These are phyloP conservation scores for Lutra lutra DNA, from an alignment of 2,797 vertebrate species.

Conservation along the genomic window DNA sequence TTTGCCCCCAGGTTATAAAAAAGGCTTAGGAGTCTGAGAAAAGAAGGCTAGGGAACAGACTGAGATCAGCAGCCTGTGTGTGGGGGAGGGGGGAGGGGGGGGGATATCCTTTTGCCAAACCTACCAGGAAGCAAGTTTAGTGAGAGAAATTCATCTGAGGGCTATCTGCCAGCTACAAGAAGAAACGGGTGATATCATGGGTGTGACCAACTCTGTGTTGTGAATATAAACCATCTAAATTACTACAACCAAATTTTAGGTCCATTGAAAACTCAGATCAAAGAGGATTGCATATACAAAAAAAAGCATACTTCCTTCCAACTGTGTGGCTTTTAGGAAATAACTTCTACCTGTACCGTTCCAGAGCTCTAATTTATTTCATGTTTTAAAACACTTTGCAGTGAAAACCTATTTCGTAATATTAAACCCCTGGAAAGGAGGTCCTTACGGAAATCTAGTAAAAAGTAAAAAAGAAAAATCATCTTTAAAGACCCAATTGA, in stretches of 20 bases:
- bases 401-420: slow-evolving; percentile 42
- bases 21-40: slow-evolving; percentile 15
- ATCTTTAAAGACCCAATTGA: slow-evolving; percentile 14
- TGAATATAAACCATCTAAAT: not conserved
- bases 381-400: slow-evolving; percentile 58
- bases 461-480: slow-evolving; percentile 1
- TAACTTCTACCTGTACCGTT: not conserved
- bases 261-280: not conserved
- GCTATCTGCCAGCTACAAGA: not conserved
- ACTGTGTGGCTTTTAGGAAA: not conserved
- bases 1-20: slow-evolving; percentile 1
- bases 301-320: not conserved
- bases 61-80: not conserved
- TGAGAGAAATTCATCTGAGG: not conserved
- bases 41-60: not conserved
- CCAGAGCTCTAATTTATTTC: slow-evolving; percentile 7
- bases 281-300: not conserved
- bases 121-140: not conserved
- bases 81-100: accelerated
- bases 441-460: slow-evolving; percentile 39
- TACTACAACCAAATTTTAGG: not conserved
- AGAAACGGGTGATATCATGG: not conserved
- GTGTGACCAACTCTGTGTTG: not conserved
- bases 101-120: not conserved
- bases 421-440: slow-evolving; percentile 54